These are phyloP conservation scores for Eupithecia exiguata DNA, from an alignment of 2,888 invertebrate genomes.

Conservation along the genomic window DNA sequence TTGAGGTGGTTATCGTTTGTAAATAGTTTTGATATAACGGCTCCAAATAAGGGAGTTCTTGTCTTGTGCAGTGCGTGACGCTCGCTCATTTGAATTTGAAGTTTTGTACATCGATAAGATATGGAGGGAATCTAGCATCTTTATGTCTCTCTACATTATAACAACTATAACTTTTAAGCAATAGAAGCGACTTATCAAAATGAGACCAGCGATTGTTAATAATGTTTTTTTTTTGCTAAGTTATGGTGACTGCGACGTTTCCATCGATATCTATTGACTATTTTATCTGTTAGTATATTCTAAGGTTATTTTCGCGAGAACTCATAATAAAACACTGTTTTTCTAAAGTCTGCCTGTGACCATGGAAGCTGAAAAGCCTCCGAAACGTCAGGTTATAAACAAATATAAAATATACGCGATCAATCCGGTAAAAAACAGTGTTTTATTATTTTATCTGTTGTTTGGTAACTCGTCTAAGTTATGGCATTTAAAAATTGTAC, in stretches of 20 bases:
- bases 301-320: too few species aligned
- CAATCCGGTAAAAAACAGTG: too few species aligned
- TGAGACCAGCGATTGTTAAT: neutral
- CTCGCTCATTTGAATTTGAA: slow-evolving; percentile 35
- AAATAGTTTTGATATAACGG: slow-evolving; percentile 1
- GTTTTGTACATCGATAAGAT: slow-evolving; percentile 24
- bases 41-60: slow-evolving; percentile 22
- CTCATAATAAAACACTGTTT: too few species aligned
- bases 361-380: too few species aligned
- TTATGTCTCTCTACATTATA: neutral
- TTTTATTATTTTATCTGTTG: neutral
- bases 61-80: slow-evolving; percentile 39
- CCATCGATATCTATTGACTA: neutral
- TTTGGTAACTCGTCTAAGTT: neutral
- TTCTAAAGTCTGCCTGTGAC: too few species aligned
- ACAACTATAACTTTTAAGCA: neutral
- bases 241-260: neutral
- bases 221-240: neutral
- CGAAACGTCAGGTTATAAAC: too few species aligned
- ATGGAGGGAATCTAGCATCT: neutral
- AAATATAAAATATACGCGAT: too few species aligned
- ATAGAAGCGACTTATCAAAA: neutral
- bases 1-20: slow-evolving; percentile 15
- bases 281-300: too few species aligned
- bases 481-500: neutral